Evolutionary conservation across 2,113 vertebrate genomes (phyloP).

Genomic region (Onychostruthus taczanowskii): DNA sequence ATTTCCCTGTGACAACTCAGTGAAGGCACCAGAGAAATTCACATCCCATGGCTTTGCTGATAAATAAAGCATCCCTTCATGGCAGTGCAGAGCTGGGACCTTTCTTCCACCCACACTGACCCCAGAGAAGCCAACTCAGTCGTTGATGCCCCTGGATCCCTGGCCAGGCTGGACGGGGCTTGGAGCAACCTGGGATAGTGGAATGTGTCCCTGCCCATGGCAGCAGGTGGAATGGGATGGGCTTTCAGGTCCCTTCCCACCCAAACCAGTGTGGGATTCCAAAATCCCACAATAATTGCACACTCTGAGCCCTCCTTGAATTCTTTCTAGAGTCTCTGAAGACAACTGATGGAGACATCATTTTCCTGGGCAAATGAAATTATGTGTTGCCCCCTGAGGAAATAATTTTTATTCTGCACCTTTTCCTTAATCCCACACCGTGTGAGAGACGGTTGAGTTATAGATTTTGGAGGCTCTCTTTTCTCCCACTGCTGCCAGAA

Average conservation of each 20-base stretch:
- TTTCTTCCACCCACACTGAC: background rate
- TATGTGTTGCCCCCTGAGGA: background rate
- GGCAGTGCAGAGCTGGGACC: background rate
- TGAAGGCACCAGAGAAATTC: background rate
- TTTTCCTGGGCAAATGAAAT: background rate
- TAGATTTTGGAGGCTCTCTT: background rate
- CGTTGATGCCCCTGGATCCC: background rate
- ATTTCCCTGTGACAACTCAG: background rate
- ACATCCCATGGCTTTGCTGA: background rate
- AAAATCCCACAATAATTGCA: background rate
- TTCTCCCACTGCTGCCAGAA: background rate
- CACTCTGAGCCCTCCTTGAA: background rate
- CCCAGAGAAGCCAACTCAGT: background rate
- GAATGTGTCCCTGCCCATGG: background rate
- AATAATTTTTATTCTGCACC: background rate
- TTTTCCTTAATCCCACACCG: background rate
- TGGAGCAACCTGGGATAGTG: background rate
- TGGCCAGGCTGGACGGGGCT: fast-evolving
- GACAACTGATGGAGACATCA: background rate
- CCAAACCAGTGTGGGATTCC: background rate
- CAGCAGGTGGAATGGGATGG: background rate
- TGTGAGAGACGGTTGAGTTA: background rate
- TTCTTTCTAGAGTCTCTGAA: background rate
- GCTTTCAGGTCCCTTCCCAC: background rate
- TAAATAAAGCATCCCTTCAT: background rate